Conservation (phyloP, 2,113 vertebrate genomes). For the Oncorhynchus mykiss region DNA sequence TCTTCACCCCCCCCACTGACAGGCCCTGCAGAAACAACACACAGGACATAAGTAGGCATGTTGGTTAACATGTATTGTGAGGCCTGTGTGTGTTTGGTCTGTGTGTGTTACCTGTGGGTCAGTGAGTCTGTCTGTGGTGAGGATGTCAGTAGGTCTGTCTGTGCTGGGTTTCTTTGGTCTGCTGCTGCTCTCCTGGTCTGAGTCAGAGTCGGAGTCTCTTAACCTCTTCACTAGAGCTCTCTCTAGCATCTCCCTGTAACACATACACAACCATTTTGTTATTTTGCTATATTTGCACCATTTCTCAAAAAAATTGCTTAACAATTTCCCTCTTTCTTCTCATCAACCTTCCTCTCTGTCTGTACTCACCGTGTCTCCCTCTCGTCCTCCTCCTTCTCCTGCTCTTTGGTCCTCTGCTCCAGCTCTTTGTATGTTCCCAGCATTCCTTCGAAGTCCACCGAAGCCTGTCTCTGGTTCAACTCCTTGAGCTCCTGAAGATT, state of each 20-base stretch:
- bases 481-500: constrained; percentile 97
- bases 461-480: constrained; percentile 93
- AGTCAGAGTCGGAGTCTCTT: constrained; percentile 84
- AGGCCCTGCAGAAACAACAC: constrained; percentile 44
- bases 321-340: too few relatives aligned
- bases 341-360: too few relatives aligned
- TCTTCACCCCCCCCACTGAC: constrained; percentile 65
- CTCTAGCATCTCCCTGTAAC: constrained; percentile 84
- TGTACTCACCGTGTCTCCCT: constrained; percentile 81
- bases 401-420: constrained; percentile 74
- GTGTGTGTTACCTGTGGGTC: constrained; percentile 31
- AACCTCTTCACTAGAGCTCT: constrained; percentile 76
- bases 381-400: constrained; percentile 87
- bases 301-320: background rate
- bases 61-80: background rate
- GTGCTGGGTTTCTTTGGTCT: accelerated
- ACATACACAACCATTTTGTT: background rate
- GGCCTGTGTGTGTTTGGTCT: background rate
- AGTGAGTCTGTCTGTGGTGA: constrained; percentile 70
- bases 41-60: background rate
- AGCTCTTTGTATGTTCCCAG: constrained; percentile 76
- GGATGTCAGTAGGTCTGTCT: constrained; percentile 80
- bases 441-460: constrained; percentile 91
- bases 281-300: background rate
- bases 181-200: constrained; percentile 57